A percentile compares a stretch with the other conserved stretches of the same genome.
Evolutionary conservation across 92 coral and sea anemone genomes (phyloP).

Genomic region (Chrysogorgia sp.): DNA sequence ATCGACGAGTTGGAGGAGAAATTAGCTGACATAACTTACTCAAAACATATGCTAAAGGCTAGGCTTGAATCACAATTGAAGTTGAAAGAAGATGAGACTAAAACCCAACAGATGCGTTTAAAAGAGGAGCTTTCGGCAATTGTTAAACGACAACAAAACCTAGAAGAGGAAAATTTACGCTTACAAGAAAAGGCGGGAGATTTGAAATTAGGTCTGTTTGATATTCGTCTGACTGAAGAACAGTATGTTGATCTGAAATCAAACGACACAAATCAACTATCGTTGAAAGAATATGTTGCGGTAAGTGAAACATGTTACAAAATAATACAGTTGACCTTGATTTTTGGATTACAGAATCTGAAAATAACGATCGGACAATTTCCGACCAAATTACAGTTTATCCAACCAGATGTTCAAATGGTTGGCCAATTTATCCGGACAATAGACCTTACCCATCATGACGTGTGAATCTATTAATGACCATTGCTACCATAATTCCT

Average conservation of each 20-base stretch:
- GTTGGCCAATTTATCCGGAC: too few relatives aligned
- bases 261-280: conserved; percentile 64
- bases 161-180: conserved; percentile 79
- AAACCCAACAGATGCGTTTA: conserved; percentile 73
- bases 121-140: conserved; percentile 76
- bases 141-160: conserved; percentile 76
- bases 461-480: too few relatives aligned
- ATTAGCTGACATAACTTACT: conserved; percentile 78
- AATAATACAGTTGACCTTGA: too few relatives aligned
- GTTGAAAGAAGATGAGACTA: conserved; percentile 86
- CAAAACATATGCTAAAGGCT: conserved; percentile 91
- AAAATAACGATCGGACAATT: too few relatives aligned
- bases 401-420: too few relatives aligned
- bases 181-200: conserved; percentile 89
- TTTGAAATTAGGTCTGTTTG: conserved; percentile 64
- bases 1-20: conserved; percentile 95
- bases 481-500: too few relatives aligned
- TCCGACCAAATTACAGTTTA: too few relatives aligned
- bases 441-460: too few relatives aligned
- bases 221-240: conserved; percentile 74
- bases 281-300: conserved; percentile 80
- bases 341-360: too few relatives aligned
- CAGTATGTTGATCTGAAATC: conserved; percentile 86
- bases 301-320: conserved; percentile 54
- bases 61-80: conserved; percentile 90